Base-by-base conservation (phyloP, 2,113 vertebrate genomes). In the Diadophis punctatus region DNA sequence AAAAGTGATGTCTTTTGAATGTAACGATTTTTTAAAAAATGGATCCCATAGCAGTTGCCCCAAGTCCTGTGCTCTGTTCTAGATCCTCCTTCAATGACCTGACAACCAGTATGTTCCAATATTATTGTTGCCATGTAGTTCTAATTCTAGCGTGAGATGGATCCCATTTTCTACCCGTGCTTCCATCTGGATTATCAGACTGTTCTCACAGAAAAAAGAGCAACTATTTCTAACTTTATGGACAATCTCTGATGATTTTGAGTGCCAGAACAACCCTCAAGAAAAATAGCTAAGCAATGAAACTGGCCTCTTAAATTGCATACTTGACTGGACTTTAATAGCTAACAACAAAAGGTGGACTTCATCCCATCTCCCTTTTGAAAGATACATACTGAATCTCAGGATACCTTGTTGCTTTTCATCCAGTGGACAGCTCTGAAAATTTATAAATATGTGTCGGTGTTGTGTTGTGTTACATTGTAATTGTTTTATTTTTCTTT, bases 131-230 rank as follows among this genome's bases (percentile, higher is more conserved):
- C 95, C 95, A 96, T 96, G 93, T 95, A 96, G 96, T 93, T 97
- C 96, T 96, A 96, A 96, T 97, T 96, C 96, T 97, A 97, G 95
- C 95, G 92, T 95, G 96, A 95, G 95, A 95, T 96, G 96, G 96
- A 96, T 93, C 55, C 96, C 94, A 93, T 95, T 96, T 95, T 94
- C 96, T 56, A 56, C 93, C 88, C 30, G n/a, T 96, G 95, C 96
- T 97, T 96, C 96, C 96, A 94, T 95, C 94, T 96, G 97, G 97
- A 96, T 96, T 96, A 56, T 96, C 96, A 97, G 94, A 96, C 96
- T 96, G 96, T 93, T 96, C 94, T 95, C 94, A 93, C 96, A 95
- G 96, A 95, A 96, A 92, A 96, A 48, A 86, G 88, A 86, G 96
- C 96, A 93, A 95, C 97, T 97, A 93, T 94, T 97, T 95, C 95